phyloP scores from a whole-genome alignment of 2,888 invertebrate species.

The Agapostemon virescens region DNA sequence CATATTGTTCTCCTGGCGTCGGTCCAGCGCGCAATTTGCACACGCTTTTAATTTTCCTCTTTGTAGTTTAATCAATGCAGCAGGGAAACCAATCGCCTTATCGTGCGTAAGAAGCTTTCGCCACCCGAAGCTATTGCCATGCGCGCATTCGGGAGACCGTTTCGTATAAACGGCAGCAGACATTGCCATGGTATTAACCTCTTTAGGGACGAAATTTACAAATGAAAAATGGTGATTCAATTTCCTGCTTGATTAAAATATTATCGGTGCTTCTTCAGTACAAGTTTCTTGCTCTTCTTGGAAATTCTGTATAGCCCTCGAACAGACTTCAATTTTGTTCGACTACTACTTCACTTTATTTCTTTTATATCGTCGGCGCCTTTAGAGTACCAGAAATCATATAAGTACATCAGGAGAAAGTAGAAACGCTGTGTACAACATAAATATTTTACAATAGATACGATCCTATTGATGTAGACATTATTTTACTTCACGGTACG shows the following conservation, averaged over 20 bases:
- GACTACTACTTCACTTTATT: too few species aligned
- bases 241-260: not conserved
- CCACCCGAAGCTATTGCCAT: conserved; percentile 24
- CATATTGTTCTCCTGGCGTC: conserved; percentile 13
- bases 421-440: not conserved
- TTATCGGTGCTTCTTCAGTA: too few species aligned
- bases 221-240: not conserved
- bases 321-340: too few species aligned
- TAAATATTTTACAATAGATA: not conserved
- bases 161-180: conserved; percentile 34
- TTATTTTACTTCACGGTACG: too few species aligned
- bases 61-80: conserved; percentile 56
- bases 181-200: conserved; percentile 56
- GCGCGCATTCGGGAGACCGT: conserved; percentile 31
- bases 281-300: too few species aligned
- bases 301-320: too few species aligned
- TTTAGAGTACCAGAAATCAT: too few species aligned
- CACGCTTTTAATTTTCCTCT: conserved; percentile 49
- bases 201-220: not conserved
- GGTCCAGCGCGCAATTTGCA: not conserved
- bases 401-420: too few species aligned
- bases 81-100: conserved; percentile 51
- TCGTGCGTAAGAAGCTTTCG: conserved; percentile 53
- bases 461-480: not conserved
- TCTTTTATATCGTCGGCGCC: too few species aligned